These are phyloP conservation scores for Lithodes maja DNA, from an alignment of 2,888 invertebrate genomes.

Conservation along the genomic window DNA sequence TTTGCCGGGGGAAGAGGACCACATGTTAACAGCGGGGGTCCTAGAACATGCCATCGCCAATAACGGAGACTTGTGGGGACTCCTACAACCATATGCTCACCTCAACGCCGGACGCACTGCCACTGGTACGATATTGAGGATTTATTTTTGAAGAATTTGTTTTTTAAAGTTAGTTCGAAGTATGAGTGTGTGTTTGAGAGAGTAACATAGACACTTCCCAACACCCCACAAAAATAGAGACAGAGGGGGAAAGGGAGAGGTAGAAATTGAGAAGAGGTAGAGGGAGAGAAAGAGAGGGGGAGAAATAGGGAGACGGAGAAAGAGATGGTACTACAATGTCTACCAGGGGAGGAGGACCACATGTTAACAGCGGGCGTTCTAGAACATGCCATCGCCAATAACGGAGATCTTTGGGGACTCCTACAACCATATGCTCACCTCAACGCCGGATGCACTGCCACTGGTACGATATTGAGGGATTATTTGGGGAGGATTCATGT, in stretches of 20 bases:
- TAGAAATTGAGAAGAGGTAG: too few relatives aligned
- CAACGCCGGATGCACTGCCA: constrained; percentile 90
- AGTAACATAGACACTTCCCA: too few relatives aligned
- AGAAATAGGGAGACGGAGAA: constrained; percentile 76
- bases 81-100: constrained; percentile 92
- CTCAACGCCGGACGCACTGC: constrained; percentile 91
- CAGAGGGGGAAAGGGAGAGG: too few relatives aligned
- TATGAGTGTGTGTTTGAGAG: too few relatives aligned
- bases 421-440: constrained; percentile 93
- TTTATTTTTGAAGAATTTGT: too few relatives aligned
- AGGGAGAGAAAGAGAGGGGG: too few relatives aligned
- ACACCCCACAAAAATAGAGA: too few relatives aligned
- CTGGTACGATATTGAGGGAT: constrained; percentile 81
- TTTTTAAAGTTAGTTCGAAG: too few relatives aligned
- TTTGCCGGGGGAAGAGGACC: constrained; percentile 78
- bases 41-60: constrained; percentile 90
- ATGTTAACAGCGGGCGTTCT: constrained; percentile 85
- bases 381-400: constrained; percentile 89
- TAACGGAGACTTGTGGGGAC: constrained; percentile 91
- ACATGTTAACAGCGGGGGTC: constrained; percentile 84
- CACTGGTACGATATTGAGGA: constrained; percentile 78
- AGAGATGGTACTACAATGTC: constrained; percentile 85
- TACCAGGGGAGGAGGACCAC: constrained; percentile 78
- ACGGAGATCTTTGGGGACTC: constrained; percentile 91
- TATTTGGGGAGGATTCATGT: too few relatives aligned